Evolutionary conservation across 2,113 vertebrate species (phyloP).

Genomic region (Chaetura pelagica): DNA sequence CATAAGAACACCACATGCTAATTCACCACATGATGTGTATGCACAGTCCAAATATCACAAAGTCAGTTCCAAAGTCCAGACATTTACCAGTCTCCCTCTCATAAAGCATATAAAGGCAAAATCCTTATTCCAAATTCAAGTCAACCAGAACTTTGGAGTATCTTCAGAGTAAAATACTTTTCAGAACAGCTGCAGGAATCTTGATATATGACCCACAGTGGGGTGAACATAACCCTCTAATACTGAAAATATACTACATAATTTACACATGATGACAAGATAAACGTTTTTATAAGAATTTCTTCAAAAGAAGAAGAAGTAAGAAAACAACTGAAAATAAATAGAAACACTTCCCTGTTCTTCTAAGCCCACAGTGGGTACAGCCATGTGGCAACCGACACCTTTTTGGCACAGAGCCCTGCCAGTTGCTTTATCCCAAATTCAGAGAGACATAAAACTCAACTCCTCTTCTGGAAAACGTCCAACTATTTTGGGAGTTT

Average conservation of each 20-base stretch:
- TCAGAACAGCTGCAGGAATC: slow-evolving; percentile 59
- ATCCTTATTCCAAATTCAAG: slow-evolving; percentile 71
- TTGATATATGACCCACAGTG: slow-evolving; percentile 63
- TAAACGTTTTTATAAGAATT: slow-evolving; percentile 71
- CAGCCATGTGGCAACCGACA: slow-evolving; percentile 13
- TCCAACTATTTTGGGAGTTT: background rate
- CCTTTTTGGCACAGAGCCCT: slow-evolving; percentile 26
- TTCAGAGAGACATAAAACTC: slow-evolving; percentile 43
- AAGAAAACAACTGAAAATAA: slow-evolving; percentile 61
- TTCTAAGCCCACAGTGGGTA: slow-evolving; percentile 2
- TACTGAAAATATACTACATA: slow-evolving; percentile 69
- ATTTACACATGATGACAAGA: slow-evolving; percentile 71
- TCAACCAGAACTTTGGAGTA: slow-evolving; percentile 77
- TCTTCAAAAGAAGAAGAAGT: slow-evolving; percentile 54
- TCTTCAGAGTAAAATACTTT: slow-evolving; percentile 72
- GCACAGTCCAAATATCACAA: slow-evolving; percentile 73
- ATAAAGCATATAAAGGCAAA: slow-evolving; percentile 72
- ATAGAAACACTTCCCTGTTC: slow-evolving; percentile 26
- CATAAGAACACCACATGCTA: slow-evolving; percentile 68
- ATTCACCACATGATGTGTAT: slow-evolving; percentile 62
- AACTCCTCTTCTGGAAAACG: slow-evolving; percentile 25
- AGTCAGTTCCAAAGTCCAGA: slow-evolving; percentile 72
- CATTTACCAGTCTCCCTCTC: slow-evolving; percentile 71
- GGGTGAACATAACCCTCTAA: slow-evolving; percentile 51
- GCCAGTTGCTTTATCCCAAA: slow-evolving; percentile 26